These are phyloP conservation scores for Thalassophryne amazonica DNA, from an alignment of 2,797 vertebrate genomes.

Conservation along the genomic window DNA sequence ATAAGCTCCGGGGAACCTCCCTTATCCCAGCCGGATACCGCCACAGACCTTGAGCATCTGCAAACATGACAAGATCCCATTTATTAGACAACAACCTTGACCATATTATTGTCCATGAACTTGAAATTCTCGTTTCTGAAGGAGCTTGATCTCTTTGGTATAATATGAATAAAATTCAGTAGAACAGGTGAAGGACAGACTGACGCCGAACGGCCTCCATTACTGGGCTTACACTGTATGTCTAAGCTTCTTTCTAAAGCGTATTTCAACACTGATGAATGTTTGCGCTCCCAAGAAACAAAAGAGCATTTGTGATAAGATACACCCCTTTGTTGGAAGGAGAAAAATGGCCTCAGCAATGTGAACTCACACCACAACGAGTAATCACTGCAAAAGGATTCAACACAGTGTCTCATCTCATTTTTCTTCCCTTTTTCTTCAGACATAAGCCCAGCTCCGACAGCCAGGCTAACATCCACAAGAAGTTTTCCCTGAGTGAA, in stretches of 20 bases:
- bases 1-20: slow-evolving; percentile 27
- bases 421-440: neutral
- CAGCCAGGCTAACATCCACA: slow-evolving; percentile 35
- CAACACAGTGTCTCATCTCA: neutral
- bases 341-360: neutral
- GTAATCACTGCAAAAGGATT: slow-evolving; percentile 19
- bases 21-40: slow-evolving; percentile 38
- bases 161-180: slow-evolving; percentile 37
- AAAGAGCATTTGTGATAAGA: neutral
- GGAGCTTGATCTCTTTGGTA: slow-evolving; percentile 28
- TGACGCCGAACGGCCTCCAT: slow-evolving; percentile 10
- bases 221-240: slow-evolving; percentile 5
- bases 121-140: slow-evolving; percentile 52
- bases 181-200: slow-evolving; percentile 46
- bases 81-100: slow-evolving; percentile 70
- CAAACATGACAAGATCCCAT: slow-evolving; percentile 69
- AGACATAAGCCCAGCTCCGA: slow-evolving; percentile 30
- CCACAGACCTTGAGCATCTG: slow-evolving; percentile 62
- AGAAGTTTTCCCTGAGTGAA: slow-evolving; percentile 52
- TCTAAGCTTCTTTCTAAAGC: slow-evolving; percentile 2
- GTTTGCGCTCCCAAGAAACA: neutral
- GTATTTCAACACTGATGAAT: slow-evolving; percentile 10
- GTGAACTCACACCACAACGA: slow-evolving; percentile 12
- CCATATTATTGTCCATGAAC: slow-evolving; percentile 47
- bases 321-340: neutral